Base-by-base conservation (phyloP, 1,140 invertebrate species). In the Rhopalosiphum maidis region DNA sequence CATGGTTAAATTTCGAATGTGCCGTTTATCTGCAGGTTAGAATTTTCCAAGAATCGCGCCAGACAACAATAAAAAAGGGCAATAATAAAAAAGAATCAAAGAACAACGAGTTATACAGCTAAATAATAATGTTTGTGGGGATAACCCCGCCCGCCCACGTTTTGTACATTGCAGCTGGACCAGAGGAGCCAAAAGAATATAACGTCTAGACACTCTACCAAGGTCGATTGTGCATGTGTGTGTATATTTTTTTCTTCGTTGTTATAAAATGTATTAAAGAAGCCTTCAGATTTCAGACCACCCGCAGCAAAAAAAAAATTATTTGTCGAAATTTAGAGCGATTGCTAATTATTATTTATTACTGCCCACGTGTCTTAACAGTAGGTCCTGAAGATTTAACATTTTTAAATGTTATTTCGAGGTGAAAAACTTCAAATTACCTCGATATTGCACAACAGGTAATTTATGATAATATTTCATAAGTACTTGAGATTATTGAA, bases 31-130 rank as follows among this genome's bases (percentile, higher is more conserved):
- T 55, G 60, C 60, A 68, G 87, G 35, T 89, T 41, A 41, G 22
- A 30, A 91, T 37, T 51, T 92, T 83, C 68, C 51, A 25, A 83
- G 91, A 51, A 92, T 48, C 23, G 7, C 18, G 30, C 46, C 91
- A 92, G 91, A 92, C 91, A 46, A 92, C 77, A 92, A 92, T 83
- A 83, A 92, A 83, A 92, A 83, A 54, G 23, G 82, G 9, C 11
- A 92, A 48, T 35, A 92, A 77, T 90, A 91, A 83, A 92, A 83
- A 83, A 83, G 22, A 48, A 46, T 82, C n/a, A 54, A 83, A 83
- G 41, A 91, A 77, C 60, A 91, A 92, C 91, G 91, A 92, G 91
- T 83, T 92, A 85, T 85, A 77, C 60, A 30, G 91, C 30, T 51
- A 51, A 92, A 51, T 92, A 83, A 92, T 77, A 77, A 77, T 77